Base-by-base conservation (phyloP, 2,888 invertebrate species). In the Ecliptopera silaceata region DNA sequence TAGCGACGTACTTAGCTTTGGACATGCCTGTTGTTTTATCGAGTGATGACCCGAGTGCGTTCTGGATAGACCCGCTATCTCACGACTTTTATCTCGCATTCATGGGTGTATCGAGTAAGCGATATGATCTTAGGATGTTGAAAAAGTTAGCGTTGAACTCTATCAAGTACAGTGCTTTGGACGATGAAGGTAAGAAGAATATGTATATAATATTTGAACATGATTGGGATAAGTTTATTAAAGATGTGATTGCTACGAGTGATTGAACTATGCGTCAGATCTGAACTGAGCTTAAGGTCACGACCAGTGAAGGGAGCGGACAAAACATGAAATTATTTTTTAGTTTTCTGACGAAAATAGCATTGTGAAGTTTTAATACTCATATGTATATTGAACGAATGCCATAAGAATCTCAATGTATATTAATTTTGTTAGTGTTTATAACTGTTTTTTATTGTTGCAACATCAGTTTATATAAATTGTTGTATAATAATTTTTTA, bases 51-150 rank as follows among this genome's bases (percentile, higher is more conserved):
- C 96, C 96, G 0, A 94, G 95, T 0, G 92, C 94, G 6, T 97
- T 96, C 96, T 94, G 93, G 0, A 93, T 95, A 0, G 90, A 92
- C n/a, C 96, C 94, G 0, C 72, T 97, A 5, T 95, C 95, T 13
- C 95, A 96, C 68, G 97, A 97, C 74, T 95, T 95, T 72, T 97
- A 96, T 74, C 92, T 95, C 39, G 93, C 95, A 0, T 96, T 96
- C 69, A 89, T 96, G 82, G 95, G 94, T 0, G 93, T 96, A 47
- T 95, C 96, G 26, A 95, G 95, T 18, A 90, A 91, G 52, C 91
- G 92, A 48, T 92, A 94, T 0, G 96, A 96, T 67, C 76, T 97
- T 32, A 92, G 94, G 45, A 86, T 95, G 57, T 86, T 97, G 6
- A 97, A 97, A 74, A 93, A 94, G 69, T 82, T 97, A 39, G 95